Evolutionary conservation across 2,797 vertebrate species (phyloP), one percentile per base, ranked within the genome.

Genomic region (Lepilemur ruficaudatus): DNA sequence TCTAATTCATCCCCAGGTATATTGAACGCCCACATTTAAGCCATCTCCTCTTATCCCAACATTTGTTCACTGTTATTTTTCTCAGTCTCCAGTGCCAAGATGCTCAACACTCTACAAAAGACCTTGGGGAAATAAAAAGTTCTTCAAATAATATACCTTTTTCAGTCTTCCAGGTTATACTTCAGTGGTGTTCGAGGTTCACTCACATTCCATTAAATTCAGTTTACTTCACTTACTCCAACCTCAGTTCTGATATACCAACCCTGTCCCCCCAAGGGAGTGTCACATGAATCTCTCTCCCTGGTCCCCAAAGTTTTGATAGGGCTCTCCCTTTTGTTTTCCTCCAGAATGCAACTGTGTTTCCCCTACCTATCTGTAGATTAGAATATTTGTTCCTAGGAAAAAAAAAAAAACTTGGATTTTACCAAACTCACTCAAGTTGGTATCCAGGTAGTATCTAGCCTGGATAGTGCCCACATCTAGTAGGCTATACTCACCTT

Each of bases 381-480:
- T 81, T 69, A 92, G 65, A 43, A 94, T 41, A 86, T 25, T 88
- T 92, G 57, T 52, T 95, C 73, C 59, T 80, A 59, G 48, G 88
- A 43, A 32, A 57, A 63, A 48, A 72, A 28, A 48, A 89, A 50
- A 76, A 28, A 61, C 57, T 86, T 95, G 80, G n/a, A 61, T 43
- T 93, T 91, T 76, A 89, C 75, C 89, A 87, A 57, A 81, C 30
- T 92, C 38, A 46, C 61, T 87, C 57, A 97, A 96, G 94, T 41
- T 91, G 94, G 83, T 95, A 97, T 89, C 70, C 63, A 94, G n/a
- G n/a, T n/a, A n/a, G n/a, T 43, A 82, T 18, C 14, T 20, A 50
- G 25, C 73, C 89, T 96, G 97, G 93, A 72, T 73, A 95, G 41
- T 73, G 84, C 93, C 92, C 90, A 57, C 72, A 91, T 35, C 78